Base-by-base conservation (phyloP, 1,140 invertebrate genomes). In the Megathymus violae region DNA sequence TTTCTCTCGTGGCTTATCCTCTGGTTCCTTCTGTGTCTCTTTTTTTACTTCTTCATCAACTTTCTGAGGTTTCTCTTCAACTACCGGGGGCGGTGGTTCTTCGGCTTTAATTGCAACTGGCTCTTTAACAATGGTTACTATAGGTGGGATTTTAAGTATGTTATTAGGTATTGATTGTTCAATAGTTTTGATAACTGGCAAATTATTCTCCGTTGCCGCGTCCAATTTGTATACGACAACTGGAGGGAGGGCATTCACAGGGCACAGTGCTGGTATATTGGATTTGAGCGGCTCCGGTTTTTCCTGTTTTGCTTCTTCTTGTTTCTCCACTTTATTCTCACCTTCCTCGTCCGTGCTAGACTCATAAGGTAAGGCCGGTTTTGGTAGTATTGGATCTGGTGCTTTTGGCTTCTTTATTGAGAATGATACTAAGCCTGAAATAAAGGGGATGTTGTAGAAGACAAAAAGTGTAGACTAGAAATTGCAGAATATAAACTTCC, bases 401-500 rank as follows among this genome's bases (percentile, higher is more conserved):
- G 95, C 95, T 83, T 96, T 96, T 0, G 94, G 93, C 67, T 96
- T 95, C 79, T 96, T 96, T 17, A 97, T 96, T 0, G 96, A 96
- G 79, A 97, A 97, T 52, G 95, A 95, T 3, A 96, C 95, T 0
- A 95, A 95, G 0, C 93, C 93, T 94, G 79, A 17, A 78, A 84
- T 43, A 44, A n/a, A n/a, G n/a, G n/a, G n/a, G n/a, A n/a, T n/a
- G n/a, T n/a, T n/a, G n/a, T n/a, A n/a, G n/a, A n/a, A n/a, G n/a
- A n/a, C n/a, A n/a, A n/a, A n/a, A n/a, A n/a, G n/a, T n/a, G n/a
- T n/a, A n/a, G n/a, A n/a, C n/a, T n/a, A n/a, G n/a, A n/a, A n/a
- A n/a, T n/a, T n/a, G n/a, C n/a, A n/a, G n/a, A n/a, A n/a, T n/a
- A n/a, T n/a, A n/a, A n/a, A n/a, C n/a, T n/a, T n/a, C n/a, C n/a